Evolutionary conservation across 2,113 vertebrate species (phyloP), one percentile per base, ranked within the genome.

Genomic region (Xiphophorus couchianus): DNA sequence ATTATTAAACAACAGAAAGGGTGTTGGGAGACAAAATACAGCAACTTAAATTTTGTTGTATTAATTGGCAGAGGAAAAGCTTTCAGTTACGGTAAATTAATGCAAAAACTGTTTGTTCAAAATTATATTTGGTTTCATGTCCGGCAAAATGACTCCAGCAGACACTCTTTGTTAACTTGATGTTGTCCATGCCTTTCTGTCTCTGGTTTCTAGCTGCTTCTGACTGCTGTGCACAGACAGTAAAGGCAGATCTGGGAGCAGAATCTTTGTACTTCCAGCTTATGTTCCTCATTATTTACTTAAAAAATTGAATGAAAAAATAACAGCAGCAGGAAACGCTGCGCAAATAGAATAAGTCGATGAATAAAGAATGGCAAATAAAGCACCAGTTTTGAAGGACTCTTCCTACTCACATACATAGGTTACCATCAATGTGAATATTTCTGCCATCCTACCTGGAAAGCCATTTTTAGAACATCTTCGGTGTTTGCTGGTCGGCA

Each of bases 401-500:
- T 58, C 51, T 58, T 25, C 51, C 7, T 25, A n/a, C 7, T 58
- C 19, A 58, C n/a, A 58, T 10, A n/a, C 25, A 58, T 58, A 58
- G 2, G 9, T 58, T 9, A 58, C 2, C 2, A 25, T 10, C 51
- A 58, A 7, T 48, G 44, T 48, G 44, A 48, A 19, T 48, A 48
- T 48, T 48, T 48, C 15, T 65, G 17, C 30, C 0, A 15, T 69
- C 62, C 1, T 81, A 99, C 98, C 96, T 96, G 89, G 92, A 99
- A 99, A 81, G 96, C 97, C 95, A 98, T 95, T 67, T 73, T 93
- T 81, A 99, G 96, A 69, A 97, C 96, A 4, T 97, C 97, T 48
- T 98, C 96, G 0, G 96, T 98, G 92, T 99, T 98, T 25, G 97
- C 97, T 44, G 98, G 97, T 81, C 95, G 95, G 90, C 98, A 99